Conservation (phyloP, 2,797 vertebrate genomes). For the Gymnothorax reevesii region DNA sequence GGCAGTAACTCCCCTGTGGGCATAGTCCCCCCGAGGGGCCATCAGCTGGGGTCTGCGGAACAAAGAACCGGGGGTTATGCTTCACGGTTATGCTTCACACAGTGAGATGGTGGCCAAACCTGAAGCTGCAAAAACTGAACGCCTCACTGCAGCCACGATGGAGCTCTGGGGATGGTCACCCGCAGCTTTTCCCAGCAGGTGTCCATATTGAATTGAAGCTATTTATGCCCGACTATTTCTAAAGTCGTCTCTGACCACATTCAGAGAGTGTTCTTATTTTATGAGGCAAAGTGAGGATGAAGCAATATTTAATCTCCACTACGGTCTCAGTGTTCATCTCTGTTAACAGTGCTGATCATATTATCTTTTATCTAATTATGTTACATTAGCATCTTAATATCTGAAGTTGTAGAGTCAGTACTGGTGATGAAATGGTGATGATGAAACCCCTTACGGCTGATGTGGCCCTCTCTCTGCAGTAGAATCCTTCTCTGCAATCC, state of each 20-base stretch:
- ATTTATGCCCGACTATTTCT: too few species aligned
- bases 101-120: not conserved
- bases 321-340: not conserved
- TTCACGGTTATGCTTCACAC: not conserved
- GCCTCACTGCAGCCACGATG: not conserved
- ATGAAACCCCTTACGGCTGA: slow-evolving; percentile 71
- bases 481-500: slow-evolving; percentile 79
- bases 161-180: not conserved
- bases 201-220: not conserved
- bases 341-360: not conserved
- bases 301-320: not conserved
- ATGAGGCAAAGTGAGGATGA: not conserved
- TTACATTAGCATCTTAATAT: not conserved
- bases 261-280: not conserved
- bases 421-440: not conserved
- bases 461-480: slow-evolving; percentile 76
- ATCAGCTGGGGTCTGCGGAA: slow-evolving; percentile 72
- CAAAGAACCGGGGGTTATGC: slow-evolving; percentile 13
- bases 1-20: slow-evolving; percentile 70
- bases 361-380: not conserved
- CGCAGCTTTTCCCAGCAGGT: not conserved
- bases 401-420: not conserved
- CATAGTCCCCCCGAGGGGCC: slow-evolving; percentile 79
- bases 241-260: not conserved
- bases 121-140: not conserved